These are phyloP conservation scores for Pseudotriccus pelzelni DNA, from an alignment of 2,797 vertebrate species.

Conservation along the genomic window DNA sequence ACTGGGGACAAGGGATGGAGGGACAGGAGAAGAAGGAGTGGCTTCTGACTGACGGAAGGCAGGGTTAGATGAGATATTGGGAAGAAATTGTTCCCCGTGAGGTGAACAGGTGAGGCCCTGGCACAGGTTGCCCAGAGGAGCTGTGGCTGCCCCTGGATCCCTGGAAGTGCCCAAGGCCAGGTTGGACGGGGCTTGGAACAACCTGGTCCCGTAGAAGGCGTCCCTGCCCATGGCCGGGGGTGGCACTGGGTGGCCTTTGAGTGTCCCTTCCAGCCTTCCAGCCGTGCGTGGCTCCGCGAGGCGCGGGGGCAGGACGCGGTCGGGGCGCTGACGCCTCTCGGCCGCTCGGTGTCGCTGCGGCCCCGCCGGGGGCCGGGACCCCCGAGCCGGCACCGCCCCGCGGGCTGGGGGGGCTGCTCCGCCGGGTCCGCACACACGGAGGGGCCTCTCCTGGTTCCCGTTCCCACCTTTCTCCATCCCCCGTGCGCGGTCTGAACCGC, in stretches of 20 bases:
- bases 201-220: accelerated
- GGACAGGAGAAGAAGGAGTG: neutral
- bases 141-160: neutral
- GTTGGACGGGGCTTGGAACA: neutral
- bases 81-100: neutral
- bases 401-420: neutral
- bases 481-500: neutral
- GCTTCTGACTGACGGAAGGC: neutral
- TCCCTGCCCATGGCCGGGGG: neutral
- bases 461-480: accelerated
- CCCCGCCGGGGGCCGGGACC: neutral
- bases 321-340: accelerated
- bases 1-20: neutral
- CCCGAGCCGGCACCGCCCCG: too few relatives aligned
- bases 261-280: neutral
- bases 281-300: accelerated
- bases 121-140: neutral
- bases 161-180: neutral
- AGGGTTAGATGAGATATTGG: neutral
- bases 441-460: too few relatives aligned
- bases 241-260: neutral
- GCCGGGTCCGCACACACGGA: accelerated
- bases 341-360: neutral
- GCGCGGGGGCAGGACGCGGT: neutral
- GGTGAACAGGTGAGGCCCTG: neutral